These are phyloP conservation scores for Conus canariensis DNA, from an alignment of 2,888 invertebrate species.

Conservation along the genomic window DNA sequence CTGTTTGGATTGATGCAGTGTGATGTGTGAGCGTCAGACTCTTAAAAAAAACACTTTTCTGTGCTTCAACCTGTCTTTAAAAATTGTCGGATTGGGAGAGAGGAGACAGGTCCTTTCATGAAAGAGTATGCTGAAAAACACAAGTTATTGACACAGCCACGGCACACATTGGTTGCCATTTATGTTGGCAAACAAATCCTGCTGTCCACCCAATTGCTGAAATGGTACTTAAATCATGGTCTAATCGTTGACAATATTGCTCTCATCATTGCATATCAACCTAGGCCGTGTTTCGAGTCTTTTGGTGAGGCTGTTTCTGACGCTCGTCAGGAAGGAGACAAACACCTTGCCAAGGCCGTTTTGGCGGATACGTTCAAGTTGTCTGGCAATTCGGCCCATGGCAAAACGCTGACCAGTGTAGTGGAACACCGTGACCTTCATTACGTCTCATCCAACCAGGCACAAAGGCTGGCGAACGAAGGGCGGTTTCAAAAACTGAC, in stretches of 20 bases:
- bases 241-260: not conserved
- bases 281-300: not conserved
- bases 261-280: not conserved
- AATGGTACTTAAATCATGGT: not conserved
- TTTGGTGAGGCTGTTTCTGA: not conserved
- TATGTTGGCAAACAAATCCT: not conserved
- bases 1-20: not conserved
- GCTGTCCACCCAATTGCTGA: not conserved
- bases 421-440: not conserved
- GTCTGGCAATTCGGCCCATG: not conserved
- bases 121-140: not conserved
- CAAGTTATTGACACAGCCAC: not conserved
- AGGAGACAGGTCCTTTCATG: not conserved
- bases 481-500: not conserved
- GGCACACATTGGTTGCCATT: not conserved
- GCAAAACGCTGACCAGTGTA: not conserved
- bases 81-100: not conserved
- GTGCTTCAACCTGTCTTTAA: not conserved
- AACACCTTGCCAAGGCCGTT: not conserved
- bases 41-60: not conserved
- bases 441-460: not conserved
- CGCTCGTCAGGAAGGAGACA: not conserved
- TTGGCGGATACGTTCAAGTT: not conserved
- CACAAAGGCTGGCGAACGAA: not conserved
- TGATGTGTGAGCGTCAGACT: not conserved